A percentile compares a stretch with the other conserved stretches of the same genome.
These are phyloP conservation scores for Pentamera pediparva DNA, from an alignment of 53 echinoderm and acorn worm genomes.

Conservation along the genomic window DNA sequence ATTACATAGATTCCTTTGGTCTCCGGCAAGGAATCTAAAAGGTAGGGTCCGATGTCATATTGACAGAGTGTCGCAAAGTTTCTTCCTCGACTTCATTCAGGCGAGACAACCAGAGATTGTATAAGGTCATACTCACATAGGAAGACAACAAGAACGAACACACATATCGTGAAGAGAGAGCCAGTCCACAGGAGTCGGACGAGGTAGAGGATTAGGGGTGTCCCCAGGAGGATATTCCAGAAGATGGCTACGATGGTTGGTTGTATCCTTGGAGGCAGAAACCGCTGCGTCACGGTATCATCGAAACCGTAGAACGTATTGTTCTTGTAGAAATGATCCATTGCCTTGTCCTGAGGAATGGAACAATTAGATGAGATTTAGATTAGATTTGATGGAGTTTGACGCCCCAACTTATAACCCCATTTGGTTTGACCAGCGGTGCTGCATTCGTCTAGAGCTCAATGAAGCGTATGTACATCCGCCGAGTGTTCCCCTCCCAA, in stretches of 20 bases:
- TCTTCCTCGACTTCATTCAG: too few species aligned
- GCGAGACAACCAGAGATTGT: too few species aligned
- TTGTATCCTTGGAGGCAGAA: constrained; percentile 36
- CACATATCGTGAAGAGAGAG: constrained; percentile 29
- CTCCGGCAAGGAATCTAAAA: too few species aligned
- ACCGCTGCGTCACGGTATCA: constrained; percentile 6
- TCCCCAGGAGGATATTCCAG: constrained; percentile 53
- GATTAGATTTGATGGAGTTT: too few species aligned
- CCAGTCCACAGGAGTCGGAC: constrained; percentile 43
- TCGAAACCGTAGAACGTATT: constrained; percentile 70
- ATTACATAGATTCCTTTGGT: too few species aligned
- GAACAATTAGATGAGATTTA: not conserved
- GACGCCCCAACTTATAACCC: too few species aligned
- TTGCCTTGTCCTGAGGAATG: constrained; percentile 47
- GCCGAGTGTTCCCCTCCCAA: too few species aligned
- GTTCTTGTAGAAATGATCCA: constrained; percentile 60
- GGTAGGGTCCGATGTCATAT: too few species aligned
- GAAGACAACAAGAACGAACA: constrained; percentile 5
- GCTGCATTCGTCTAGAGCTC: too few species aligned
- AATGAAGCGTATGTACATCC: too few species aligned
- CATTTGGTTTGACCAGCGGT: too few species aligned
- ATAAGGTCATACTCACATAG: constrained; percentile 47
- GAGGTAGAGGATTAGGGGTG: constrained; percentile 52
- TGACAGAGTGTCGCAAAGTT: too few species aligned
- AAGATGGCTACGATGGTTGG: constrained; percentile 58